Conservation (phyloP, 2,797 vertebrate species). For the Mormyrus hasselquistii region DNA sequence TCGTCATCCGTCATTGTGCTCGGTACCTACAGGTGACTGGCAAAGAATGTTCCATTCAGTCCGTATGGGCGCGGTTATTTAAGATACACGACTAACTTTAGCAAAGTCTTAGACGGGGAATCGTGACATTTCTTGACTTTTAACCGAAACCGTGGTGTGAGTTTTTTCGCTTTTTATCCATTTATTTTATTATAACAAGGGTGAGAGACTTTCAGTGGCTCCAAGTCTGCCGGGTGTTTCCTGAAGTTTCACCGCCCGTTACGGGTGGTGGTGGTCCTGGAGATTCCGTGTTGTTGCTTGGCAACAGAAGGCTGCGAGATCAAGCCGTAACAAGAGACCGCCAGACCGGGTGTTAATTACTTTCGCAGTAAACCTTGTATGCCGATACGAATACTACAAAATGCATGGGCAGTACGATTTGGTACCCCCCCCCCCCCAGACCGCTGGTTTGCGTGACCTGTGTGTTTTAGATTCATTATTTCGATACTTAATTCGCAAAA, state of each 20-base stretch:
- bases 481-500: neutral
- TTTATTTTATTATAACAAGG: neutral
- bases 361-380: neutral
- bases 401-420: neutral
- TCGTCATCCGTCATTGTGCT: neutral
- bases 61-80: neutral
- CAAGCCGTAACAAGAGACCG: neutral
- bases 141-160: neutral
- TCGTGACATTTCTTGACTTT: neutral
- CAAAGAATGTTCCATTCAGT: neutral
- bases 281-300: neutral
- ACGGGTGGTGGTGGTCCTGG: neutral
- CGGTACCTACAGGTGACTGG: conserved; percentile 7
- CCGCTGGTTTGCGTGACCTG: neutral
- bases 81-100: neutral
- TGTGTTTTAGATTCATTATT: neutral
- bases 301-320: neutral
- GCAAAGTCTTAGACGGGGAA: neutral
- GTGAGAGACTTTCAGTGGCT: neutral
- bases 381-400: neutral
- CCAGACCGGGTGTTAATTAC: neutral
- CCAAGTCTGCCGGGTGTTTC: neutral
- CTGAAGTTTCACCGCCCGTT: neutral
- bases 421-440: neutral
- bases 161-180: too few species aligned